phyloP scores from a whole-genome alignment of 2,888 invertebrate species.

The Tinea pellionella region DNA sequence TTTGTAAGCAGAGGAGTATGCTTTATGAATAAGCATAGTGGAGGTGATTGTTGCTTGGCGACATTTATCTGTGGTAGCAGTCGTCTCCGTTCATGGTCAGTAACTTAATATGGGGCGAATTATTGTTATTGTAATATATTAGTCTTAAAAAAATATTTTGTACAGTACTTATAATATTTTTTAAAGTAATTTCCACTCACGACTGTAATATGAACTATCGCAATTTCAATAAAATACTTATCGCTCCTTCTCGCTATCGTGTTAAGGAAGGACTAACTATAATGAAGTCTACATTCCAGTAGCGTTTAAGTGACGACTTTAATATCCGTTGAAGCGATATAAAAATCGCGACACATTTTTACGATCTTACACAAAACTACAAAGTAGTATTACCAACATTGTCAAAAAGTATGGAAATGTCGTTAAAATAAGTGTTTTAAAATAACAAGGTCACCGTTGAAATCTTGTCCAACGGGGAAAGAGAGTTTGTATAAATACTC shows the following conservation, averaged over 20 bases:
- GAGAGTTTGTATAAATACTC: constrained; percentile 1
- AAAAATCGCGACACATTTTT: background rate
- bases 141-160: too few relatives aligned
- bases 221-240: background rate
- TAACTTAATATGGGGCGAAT: too few relatives aligned
- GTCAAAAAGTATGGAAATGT: background rate
- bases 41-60: too few relatives aligned
- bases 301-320: background rate
- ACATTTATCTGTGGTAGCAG: too few relatives aligned
- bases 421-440: background rate
- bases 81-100: too few relatives aligned
- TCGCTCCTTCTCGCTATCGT: background rate
- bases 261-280: background rate
- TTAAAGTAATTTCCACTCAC: too few relatives aligned
- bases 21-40: too few relatives aligned
- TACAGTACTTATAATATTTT: too few relatives aligned
- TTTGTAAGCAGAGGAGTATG: too few relatives aligned
- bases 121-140: too few relatives aligned
- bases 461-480: background rate
- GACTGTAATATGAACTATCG: background rate
- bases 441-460: background rate
- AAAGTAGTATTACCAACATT: background rate
- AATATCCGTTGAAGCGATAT: background rate
- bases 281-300: background rate
- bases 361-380: background rate